Evolutionary conservation across 2,113 vertebrate genomes (phyloP), one percentile per base, ranked within the genome.

Genomic region (Vireo altiloquus): DNA sequence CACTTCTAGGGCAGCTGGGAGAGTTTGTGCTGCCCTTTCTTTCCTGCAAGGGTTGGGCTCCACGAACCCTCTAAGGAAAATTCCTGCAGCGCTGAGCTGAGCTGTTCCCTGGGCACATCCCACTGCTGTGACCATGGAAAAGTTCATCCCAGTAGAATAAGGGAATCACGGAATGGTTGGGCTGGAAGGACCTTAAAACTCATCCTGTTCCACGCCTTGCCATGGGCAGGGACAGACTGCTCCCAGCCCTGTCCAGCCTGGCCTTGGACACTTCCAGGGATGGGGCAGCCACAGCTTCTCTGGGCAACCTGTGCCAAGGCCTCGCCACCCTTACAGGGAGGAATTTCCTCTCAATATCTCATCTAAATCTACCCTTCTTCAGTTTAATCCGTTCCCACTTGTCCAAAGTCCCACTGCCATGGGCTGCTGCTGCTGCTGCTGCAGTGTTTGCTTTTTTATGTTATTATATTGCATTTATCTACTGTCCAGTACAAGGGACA

Each of bases 311-410:
- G 25, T 27, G 24, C 8, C 47, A 27, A 13, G 19, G 47, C 30
- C 40, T 76, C 2, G 0, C 3, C 30, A 40, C 18, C 17, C 2
- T 19, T 40, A 11, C 11, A 42, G 30, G 3, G 11, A 61, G 7
- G 11, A 54, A 56, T 63, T 35, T 40, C 40, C 27, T 69, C 54
- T 21, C 40, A 35, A 3, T 23, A 56, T 37, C 56, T 42, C 25
- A 49, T 42, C 21, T 54, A 69, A 40, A 61, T 37, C 8, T 35
- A 13, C 40, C 21, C 31, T 54, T 54, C 56, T 90, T 37, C 20
- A 69, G 17, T 17, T 49, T 35, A 53, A 47, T 40, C 20, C 24
- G 10, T 33, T 49, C 18, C 40, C 24, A 21, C 40, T 76, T 63
- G 40, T 11, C 30, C 40, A 15, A 63, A 46, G 35, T 16, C 40